Percentiles rank a stretch among this genome's conserved stretches.
Conservation (phyloP, 1,140 invertebrate genomes). For the Drosophila pallidifrons region DNA sequence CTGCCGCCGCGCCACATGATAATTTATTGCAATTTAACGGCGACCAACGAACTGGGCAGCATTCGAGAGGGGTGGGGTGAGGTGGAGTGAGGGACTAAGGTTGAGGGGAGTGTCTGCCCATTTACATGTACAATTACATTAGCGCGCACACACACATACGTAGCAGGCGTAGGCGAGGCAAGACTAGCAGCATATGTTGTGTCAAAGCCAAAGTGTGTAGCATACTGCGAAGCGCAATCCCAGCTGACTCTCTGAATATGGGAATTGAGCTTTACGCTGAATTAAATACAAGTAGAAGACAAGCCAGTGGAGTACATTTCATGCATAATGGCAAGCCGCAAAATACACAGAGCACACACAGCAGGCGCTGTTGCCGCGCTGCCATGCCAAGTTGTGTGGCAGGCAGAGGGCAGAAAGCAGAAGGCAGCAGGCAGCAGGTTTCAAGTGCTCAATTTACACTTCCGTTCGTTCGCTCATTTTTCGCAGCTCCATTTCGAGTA, state of each 20-base stretch:
- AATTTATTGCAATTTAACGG: slow-evolving; percentile 70
- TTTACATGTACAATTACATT: slow-evolving; percentile 37
- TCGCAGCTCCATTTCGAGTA: slow-evolving; percentile 45
- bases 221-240: slow-evolving; percentile 70
- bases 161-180: neutral
- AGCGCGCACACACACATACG: neutral
- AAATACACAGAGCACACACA: slow-evolving; percentile 42
- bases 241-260: slow-evolving; percentile 60
- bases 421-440: slow-evolving; percentile 50
- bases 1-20: slow-evolving; percentile 18
- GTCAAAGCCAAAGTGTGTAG: slow-evolving; percentile 43
- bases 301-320: slow-evolving; percentile 30
- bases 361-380: slow-evolving; percentile 18
- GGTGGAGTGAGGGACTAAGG: neutral
- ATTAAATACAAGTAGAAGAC: slow-evolving; percentile 42
- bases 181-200: slow-evolving; percentile 59
- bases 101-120: neutral
- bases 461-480: slow-evolving; percentile 63
- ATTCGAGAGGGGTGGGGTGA: neutral
- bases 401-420: slow-evolving; percentile 15
- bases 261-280: slow-evolving; percentile 44
- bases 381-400: slow-evolving; percentile 22
- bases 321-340: slow-evolving; percentile 50
- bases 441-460: slow-evolving; percentile 79
- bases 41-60: slow-evolving; percentile 5